phyloP scores from a whole-genome alignment of 2,888 invertebrate genomes.

The Parnassius smintheus region DNA sequence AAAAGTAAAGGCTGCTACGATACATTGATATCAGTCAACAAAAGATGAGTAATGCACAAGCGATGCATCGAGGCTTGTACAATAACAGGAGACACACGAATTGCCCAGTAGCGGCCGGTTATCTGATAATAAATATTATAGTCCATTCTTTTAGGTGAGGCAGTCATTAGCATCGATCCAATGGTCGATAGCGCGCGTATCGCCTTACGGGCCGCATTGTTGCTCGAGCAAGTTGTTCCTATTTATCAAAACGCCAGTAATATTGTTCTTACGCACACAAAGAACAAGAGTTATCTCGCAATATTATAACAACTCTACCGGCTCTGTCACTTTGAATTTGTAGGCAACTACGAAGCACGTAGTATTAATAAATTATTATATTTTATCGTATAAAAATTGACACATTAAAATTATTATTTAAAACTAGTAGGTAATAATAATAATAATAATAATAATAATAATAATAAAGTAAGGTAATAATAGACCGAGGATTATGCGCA shows the following conservation, averaged over 20 bases:
- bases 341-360: not conserved
- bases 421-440: no score
- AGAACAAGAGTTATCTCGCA: not conserved
- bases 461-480: no score
- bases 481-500: no score
- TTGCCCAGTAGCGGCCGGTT: slow-evolving; percentile 76
- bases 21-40: slow-evolving; percentile 60
- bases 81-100: slow-evolving; percentile 74
- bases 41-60: slow-evolving; percentile 73
- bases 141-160: slow-evolving; percentile 79
- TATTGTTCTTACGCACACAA: slow-evolving; percentile 68
- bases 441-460: no score
- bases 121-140: slow-evolving; percentile 81
- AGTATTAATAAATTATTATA: slow-evolving; percentile 62
- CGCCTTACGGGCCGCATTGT: slow-evolving; percentile 76
- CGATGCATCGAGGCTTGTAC: slow-evolving; percentile 63
- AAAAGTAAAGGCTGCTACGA: no score
- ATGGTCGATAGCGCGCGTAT: slow-evolving; percentile 74
- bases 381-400: slow-evolving; percentile 15
- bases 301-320: not conserved
- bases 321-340: not conserved
- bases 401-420: slow-evolving; percentile 18
- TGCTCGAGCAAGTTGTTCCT: slow-evolving; percentile 71
- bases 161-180: slow-evolving; percentile 80
- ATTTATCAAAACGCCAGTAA: slow-evolving; percentile 78